A percentile compares a stretch with the other conserved stretches of the same genome.
Evolutionary conservation across 2,888 invertebrate species (phyloP).

Genomic region (Chelonus formosanus): DNA sequence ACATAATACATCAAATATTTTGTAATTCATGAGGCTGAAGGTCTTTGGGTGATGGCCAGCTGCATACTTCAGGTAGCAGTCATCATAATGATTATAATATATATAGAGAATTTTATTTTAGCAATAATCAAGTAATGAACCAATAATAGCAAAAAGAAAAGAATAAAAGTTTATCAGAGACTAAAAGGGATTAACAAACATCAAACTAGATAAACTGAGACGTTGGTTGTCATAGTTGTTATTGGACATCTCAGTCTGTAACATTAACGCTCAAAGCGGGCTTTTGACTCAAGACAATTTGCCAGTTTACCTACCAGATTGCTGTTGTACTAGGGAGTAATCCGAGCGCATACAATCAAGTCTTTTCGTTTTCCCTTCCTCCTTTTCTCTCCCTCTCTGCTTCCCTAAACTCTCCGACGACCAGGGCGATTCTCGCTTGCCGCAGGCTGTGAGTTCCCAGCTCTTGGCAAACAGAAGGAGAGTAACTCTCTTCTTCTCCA

Average conservation of each 20-base stretch:
- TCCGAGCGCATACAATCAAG: conserved; percentile 50
- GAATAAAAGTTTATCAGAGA: too few species aligned
- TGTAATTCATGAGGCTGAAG: too few species aligned
- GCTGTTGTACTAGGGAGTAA: conserved; percentile 47
- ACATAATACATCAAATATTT: too few species aligned
- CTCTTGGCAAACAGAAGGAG: conserved; percentile 16
- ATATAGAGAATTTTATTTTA: too few species aligned
- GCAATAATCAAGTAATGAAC: too few species aligned
- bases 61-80: too few species aligned
- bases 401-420: conserved; percentile 14
- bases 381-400: conserved; percentile 18
- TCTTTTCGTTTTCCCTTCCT: conserved; percentile 40
- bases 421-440: conserved; percentile 9
- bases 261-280: conserved; percentile 34
- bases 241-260: background rate
- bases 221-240: too few species aligned
- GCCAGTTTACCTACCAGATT: conserved; percentile 48
- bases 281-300: conserved; percentile 43
- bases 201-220: too few species aligned
- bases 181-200: too few species aligned
- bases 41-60: too few species aligned
- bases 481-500: conserved; percentile 24
- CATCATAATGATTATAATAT: too few species aligned
- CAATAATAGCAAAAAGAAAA: too few species aligned
- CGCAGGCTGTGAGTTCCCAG: conserved; percentile 14